phyloP scores from a whole-genome alignment of 2,113 vertebrate species.

The Bucco capensis region DNA sequence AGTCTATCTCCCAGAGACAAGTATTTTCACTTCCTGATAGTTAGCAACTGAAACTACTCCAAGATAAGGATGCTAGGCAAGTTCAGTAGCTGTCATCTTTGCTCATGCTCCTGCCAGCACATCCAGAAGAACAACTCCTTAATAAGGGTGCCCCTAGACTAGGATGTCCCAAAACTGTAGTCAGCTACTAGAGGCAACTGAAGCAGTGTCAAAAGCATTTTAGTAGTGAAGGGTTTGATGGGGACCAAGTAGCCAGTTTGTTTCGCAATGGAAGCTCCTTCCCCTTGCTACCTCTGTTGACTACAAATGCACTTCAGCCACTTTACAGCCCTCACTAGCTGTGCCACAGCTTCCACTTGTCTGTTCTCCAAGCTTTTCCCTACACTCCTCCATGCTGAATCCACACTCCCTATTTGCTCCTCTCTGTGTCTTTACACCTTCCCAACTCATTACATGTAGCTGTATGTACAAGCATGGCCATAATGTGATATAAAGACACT shows the following conservation, averaged over 20 bases:
- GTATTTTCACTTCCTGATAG: background rate
- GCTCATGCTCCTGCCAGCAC: background rate
- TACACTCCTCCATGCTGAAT: fast-evolving
- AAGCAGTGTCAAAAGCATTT: background rate
- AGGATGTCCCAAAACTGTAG: background rate
- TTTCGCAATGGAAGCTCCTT: background rate
- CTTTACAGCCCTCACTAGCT: background rate
- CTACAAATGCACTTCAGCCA: background rate
- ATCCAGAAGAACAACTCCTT: background rate
- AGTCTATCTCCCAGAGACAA: background rate
- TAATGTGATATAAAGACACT: background rate
- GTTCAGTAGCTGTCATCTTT: background rate
- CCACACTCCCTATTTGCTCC: background rate
- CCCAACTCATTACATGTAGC: background rate
- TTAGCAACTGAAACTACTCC: background rate
- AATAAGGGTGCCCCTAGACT: background rate
- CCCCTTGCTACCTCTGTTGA: background rate
- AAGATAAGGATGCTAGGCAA: background rate
- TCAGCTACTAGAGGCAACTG: background rate
- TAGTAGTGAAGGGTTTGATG: background rate
- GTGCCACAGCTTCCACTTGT: background rate
- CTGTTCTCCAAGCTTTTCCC: background rate
- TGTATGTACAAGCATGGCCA: background rate
- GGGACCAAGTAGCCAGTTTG: background rate
- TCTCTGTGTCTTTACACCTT: background rate